Percentiles rank a stretch among this genome's conserved stretches.
These are phyloP conservation scores for Nycticebus coucang DNA, from an alignment of 2,113 vertebrate genomes.

Conservation along the genomic window DNA sequence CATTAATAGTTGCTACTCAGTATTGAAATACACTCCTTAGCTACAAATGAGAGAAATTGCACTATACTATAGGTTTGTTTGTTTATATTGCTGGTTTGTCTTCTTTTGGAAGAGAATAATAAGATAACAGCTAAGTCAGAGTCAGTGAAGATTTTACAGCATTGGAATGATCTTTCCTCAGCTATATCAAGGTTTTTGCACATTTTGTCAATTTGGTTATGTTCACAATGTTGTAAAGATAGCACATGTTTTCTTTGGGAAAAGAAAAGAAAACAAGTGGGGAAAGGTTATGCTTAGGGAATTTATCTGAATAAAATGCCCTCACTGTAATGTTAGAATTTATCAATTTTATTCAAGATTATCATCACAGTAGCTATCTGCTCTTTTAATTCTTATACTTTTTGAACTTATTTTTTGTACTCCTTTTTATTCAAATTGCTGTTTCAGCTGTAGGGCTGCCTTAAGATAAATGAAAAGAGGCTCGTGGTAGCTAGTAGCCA, in stretches of 20 bases:
- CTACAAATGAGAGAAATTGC: slow-evolving; percentile 83
- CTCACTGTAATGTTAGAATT: slow-evolving; percentile 17
- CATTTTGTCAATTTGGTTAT: slow-evolving; percentile 47
- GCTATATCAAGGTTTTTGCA: slow-evolving; percentile 9
- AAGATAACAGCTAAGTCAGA: slow-evolving; percentile 78
- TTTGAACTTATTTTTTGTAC: neutral
- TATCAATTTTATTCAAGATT: slow-evolving; percentile 43
- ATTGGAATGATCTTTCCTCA: neutral
- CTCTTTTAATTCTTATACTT: slow-evolving; percentile 22
- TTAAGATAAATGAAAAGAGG: neutral
- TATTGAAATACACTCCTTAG: slow-evolving; percentile 83
- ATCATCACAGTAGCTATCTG: neutral
- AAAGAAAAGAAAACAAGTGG: too few species aligned
- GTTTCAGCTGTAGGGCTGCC: neutral
- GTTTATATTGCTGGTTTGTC: slow-evolving; percentile 78
- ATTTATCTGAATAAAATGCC: neutral
- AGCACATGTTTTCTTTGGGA: neutral
- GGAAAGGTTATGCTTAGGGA: neutral
- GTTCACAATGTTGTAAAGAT: neutral
- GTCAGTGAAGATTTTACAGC: slow-evolving; percentile 70
- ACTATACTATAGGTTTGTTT: slow-evolving; percentile 64
- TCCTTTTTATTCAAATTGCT: neutral
- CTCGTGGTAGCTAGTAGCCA: neutral
- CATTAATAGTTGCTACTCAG: slow-evolving; percentile 82
- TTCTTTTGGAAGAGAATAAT: slow-evolving; percentile 78